phyloP scores from a whole-genome alignment of 2,888 invertebrate genomes.

The Acleris literana region DNA sequence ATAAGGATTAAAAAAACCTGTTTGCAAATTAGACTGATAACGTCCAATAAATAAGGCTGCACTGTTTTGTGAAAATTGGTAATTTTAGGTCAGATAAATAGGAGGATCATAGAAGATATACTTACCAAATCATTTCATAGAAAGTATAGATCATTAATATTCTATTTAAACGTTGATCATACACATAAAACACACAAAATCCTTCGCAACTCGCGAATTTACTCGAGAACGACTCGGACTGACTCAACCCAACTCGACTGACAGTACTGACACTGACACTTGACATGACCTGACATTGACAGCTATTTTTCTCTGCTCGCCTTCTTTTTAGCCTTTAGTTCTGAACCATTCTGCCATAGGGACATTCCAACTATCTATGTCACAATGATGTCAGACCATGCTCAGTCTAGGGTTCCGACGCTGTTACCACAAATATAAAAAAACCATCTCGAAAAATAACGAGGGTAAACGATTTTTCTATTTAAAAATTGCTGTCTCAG shows the following conservation, averaged over 20 bases:
- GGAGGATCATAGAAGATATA: background rate
- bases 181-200: background rate
- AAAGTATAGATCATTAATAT: background rate
- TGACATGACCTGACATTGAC: background rate
- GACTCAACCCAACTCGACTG: too few relatives aligned
- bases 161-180: background rate
- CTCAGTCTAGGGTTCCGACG: too few relatives aligned
- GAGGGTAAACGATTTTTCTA: too few relatives aligned
- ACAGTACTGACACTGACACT: too few relatives aligned
- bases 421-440: too few relatives aligned
- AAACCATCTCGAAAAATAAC: too few relatives aligned
- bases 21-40: conserved; percentile 55
- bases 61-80: conserved; percentile 35
- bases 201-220: background rate
- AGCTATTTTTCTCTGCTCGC: background rate
- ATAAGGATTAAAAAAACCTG: conserved; percentile 39
- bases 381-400: too few relatives aligned
- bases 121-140: background rate
- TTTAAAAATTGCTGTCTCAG: too few relatives aligned
- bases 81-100: background rate
- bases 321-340: background rate
- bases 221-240: background rate
- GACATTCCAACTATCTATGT: too few relatives aligned
- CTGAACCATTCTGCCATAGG: background rate
- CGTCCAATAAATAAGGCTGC: conserved; percentile 52